Percentiles rank a stretch among this genome's conserved stretches.
These are phyloP conservation scores for Capitulum mitella DNA, from an alignment of 2,888 invertebrate genomes.

Conservation along the genomic window DNA sequence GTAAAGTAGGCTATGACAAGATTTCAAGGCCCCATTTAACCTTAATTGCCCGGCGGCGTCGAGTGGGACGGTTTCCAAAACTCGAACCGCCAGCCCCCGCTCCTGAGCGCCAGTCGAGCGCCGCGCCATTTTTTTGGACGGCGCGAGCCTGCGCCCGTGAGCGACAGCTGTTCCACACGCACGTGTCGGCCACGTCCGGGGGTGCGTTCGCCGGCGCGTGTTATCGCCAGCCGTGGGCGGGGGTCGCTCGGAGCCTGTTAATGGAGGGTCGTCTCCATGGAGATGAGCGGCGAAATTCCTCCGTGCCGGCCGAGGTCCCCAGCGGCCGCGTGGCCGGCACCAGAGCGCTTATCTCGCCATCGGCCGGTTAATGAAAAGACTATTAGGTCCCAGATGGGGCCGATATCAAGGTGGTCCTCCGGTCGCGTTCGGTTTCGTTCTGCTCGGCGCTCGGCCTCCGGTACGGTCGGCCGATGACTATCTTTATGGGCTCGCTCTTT, in stretches of 20 bases:
- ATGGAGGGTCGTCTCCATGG: not conserved
- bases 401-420: not conserved
- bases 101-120: not conserved
- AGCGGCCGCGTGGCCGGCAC: not conserved
- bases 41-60: not conserved
- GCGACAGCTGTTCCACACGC: not conserved
- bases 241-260: not conserved
- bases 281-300: too few relatives aligned
- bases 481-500: slow-evolving; percentile 14
- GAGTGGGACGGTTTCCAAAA: not conserved
- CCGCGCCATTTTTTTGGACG: too few relatives aligned
- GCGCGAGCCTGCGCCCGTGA: not conserved
- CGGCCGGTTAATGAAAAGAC: slow-evolving; percentile 11
- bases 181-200: not conserved
- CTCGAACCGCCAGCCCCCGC: not conserved
- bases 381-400: not conserved
- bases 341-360: not conserved
- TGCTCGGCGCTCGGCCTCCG: not conserved
- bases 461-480: not conserved
- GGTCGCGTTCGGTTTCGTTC: not conserved
- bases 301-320: not conserved
- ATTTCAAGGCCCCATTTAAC: not conserved
- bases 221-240: not conserved
- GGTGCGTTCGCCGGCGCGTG: not conserved
- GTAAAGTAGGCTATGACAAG: not conserved